These are phyloP conservation scores for Gambusia holbrooki DNA, from an alignment of 2,113 vertebrate species.

Conservation along the genomic window DNA sequence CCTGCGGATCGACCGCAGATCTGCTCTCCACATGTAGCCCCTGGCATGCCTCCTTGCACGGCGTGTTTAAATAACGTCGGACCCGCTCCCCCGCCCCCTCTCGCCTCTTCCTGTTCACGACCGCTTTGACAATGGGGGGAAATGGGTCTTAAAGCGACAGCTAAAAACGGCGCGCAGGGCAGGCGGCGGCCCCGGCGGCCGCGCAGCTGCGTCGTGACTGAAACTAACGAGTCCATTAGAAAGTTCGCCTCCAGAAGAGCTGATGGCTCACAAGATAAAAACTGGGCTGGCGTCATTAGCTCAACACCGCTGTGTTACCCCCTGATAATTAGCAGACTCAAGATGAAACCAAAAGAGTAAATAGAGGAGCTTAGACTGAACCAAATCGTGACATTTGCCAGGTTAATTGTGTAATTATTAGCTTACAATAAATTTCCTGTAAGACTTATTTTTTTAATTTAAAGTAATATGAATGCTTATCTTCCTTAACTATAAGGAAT, in stretches of 20 bases:
- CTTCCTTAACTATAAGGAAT: no score
- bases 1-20: not conserved
- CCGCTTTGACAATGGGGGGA: constrained; percentile 97
- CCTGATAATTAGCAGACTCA: not conserved
- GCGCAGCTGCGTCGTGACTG: constrained; percentile 68
- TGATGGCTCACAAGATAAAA: constrained; percentile 40
- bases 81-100: constrained; percentile 66
- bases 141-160: constrained; percentile 96
- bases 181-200: constrained; percentile 40
- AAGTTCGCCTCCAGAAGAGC: constrained; percentile 17
- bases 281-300: constrained; percentile 6
- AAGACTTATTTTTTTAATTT: no score
- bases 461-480: no score
- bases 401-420: no score
- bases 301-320: not conserved
- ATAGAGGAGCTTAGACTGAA: no score
- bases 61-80: constrained; percentile 79
- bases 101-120: constrained; percentile 99
- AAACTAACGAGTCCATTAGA: constrained; percentile 60
- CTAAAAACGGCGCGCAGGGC: constrained; percentile 33
- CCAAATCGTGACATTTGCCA: no score
- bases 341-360: no score
- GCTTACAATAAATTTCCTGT: no score
- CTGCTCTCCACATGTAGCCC: constrained; percentile 29
- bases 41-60: constrained; percentile 42